A percentile compares a stretch with the other conserved stretches of the same genome.
phyloP scores from a whole-genome alignment of 2,113 vertebrate genomes.

The Caranx ignobilis region DNA sequence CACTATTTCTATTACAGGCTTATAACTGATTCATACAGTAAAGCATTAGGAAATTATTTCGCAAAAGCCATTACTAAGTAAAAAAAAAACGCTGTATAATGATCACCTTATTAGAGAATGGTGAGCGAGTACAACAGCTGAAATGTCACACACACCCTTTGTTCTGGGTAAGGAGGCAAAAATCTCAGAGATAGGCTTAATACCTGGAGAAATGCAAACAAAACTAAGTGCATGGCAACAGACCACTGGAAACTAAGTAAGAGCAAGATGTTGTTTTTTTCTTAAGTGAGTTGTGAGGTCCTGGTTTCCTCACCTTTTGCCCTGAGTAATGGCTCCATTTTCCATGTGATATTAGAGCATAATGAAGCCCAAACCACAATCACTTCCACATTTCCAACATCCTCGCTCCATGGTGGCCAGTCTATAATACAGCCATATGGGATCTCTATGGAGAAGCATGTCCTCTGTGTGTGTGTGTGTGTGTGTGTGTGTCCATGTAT shows the following conservation, averaged over 20 bases:
- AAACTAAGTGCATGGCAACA: background rate
- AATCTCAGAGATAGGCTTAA: background rate
- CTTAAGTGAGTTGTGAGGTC: background rate
- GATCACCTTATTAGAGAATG: background rate
- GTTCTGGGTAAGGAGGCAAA: background rate
- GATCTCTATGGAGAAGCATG: conserved; percentile 1
- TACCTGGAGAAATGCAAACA: background rate
- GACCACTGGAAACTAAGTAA: background rate
- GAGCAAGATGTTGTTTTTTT: background rate
- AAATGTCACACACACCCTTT: background rate
- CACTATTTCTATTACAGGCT: background rate
- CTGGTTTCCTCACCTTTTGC: conserved; percentile 45
- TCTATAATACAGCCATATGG: conserved; percentile 6
- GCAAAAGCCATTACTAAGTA: background rate
- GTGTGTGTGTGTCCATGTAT: conserved; percentile 9
- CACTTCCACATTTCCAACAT: conserved; percentile 62
- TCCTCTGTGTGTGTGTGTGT: conserved; percentile 2
- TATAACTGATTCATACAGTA: background rate
- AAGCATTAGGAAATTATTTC: background rate
- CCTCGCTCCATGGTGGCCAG: background rate
- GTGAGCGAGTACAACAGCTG: background rate
- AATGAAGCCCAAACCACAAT: conserved; percentile 48
- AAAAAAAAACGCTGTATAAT: background rate
- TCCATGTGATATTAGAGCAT: background rate
- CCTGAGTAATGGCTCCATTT: conserved; percentile 19